Conservation (phyloP, 2,797 vertebrate species). For the Fistularia tabacaria region DNA sequence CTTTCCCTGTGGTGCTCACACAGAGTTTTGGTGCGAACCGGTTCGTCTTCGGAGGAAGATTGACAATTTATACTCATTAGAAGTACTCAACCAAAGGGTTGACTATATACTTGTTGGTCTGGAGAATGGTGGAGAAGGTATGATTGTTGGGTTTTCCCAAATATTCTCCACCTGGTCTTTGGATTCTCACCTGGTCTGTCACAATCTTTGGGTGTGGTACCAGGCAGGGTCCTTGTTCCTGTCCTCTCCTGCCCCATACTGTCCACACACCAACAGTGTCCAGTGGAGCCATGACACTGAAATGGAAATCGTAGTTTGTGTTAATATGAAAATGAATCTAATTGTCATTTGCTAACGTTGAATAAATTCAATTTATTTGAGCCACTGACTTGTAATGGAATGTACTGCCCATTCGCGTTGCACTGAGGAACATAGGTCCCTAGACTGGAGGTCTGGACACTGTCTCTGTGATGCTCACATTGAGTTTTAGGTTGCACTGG, state of each 20-base stretch:
- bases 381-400: conserved; percentile 51
- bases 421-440: conserved; percentile 67
- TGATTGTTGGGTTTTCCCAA: too few relatives aligned
- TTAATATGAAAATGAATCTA: too few relatives aligned
- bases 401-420: conserved; percentile 66
- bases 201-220: conserved; percentile 59
- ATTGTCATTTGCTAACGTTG: neutral
- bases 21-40: too few relatives aligned
- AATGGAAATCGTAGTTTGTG: neutral
- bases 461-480: conserved; percentile 71
- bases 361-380: neutral
- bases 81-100: too few relatives aligned
- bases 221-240: conserved; percentile 70
- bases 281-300: conserved; percentile 79
- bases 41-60: too few relatives aligned
- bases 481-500: conserved; percentile 51
- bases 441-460: conserved; percentile 31
- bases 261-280: conserved; percentile 88
- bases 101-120: too few relatives aligned
- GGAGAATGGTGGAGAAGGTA: too few relatives aligned
- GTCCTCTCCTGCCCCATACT: conserved; percentile 71
- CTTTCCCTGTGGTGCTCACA: too few relatives aligned
- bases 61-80: too few relatives aligned
- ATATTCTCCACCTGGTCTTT: too few relatives aligned
- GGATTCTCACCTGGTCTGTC: conserved; percentile 67